A percentile compares a stretch with the other conserved stretches of the same genome.
Conservation (phyloP, 2,113 vertebrate genomes). For the Pelmatolapia mariae region DNA sequence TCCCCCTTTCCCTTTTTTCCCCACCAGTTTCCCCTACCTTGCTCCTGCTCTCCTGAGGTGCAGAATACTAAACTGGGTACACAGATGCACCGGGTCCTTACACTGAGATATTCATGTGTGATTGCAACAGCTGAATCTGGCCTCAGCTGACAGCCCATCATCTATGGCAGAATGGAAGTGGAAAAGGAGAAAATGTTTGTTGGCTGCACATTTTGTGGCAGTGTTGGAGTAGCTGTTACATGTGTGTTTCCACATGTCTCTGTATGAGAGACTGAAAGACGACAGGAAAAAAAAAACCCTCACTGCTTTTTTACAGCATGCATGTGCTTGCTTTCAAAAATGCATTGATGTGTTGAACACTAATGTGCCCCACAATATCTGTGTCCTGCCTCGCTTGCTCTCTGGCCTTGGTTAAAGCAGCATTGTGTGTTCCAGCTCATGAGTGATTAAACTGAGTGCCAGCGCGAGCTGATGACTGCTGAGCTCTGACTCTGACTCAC, state of each 20-base stretch:
- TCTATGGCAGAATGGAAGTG: not conserved
- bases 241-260: not conserved
- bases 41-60: not conserved
- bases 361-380: not conserved
- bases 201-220: not conserved
- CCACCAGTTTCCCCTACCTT: not conserved
- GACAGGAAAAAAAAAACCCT: not conserved
- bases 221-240: constrained; percentile 1
- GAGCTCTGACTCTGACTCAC: not conserved
- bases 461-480: not conserved
- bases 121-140: constrained; percentile 6
- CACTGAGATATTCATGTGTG: not conserved
- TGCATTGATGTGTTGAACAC: not conserved
- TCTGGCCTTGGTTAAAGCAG: not conserved
- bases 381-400: not conserved
- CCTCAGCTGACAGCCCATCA: constrained; percentile 11
- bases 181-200: constrained; percentile 17
- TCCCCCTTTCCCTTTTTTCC: not conserved
- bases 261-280: not conserved
- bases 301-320: not conserved
- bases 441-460: not conserved
- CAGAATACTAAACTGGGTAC: constrained; percentile 21
- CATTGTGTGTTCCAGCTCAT: not conserved
- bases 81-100: not conserved
- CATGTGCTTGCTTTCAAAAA: not conserved